Evolutionary conservation across 2,113 vertebrate species (phyloP).

Genomic region (Ochotona princeps): DNA sequence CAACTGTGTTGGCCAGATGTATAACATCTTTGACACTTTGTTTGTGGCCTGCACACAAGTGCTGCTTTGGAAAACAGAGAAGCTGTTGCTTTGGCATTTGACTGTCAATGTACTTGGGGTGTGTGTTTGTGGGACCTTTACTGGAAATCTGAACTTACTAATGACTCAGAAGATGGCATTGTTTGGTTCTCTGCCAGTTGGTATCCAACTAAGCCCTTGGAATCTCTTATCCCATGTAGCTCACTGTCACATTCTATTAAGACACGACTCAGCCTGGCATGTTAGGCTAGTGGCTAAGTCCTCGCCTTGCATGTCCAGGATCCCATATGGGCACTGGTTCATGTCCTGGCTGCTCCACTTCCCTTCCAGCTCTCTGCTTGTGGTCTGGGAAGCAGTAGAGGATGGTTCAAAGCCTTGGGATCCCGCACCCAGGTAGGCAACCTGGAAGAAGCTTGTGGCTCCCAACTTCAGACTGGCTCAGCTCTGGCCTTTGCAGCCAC

Average conservation of each 20-base stretch:
- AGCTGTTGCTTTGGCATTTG: slow-evolving; percentile 47
- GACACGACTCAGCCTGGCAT: background rate
- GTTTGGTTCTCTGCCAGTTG: slow-evolving; percentile 46
- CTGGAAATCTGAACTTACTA: slow-evolving; percentile 71
- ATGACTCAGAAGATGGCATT: slow-evolving; percentile 53
- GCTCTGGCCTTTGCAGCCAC: no score
- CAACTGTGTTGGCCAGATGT: slow-evolving; percentile 75
- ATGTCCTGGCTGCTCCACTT: no score
- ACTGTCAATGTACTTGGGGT: slow-evolving; percentile 1
- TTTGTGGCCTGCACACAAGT: slow-evolving; percentile 61
- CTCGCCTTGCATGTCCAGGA: no score
- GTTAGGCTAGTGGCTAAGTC: no score
- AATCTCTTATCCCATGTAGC: background rate
- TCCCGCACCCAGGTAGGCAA: no score
- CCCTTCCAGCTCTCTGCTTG: no score
- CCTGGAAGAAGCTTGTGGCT: no score
- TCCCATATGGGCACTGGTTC: no score
- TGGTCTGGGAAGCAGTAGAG: no score
- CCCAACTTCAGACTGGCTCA: no score
- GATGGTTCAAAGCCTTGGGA: no score
- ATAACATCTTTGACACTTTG: slow-evolving; percentile 63
- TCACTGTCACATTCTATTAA: slow-evolving; percentile 18
- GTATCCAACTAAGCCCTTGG: background rate
- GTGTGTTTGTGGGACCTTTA: slow-evolving; percentile 53
- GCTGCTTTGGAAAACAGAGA: slow-evolving; percentile 68